Percentiles rank a stretch among this genome's conserved stretches.
phyloP scores from a whole-genome alignment of 2,797 vertebrate species.

The Pantherophis alleghaniensis region DNA sequence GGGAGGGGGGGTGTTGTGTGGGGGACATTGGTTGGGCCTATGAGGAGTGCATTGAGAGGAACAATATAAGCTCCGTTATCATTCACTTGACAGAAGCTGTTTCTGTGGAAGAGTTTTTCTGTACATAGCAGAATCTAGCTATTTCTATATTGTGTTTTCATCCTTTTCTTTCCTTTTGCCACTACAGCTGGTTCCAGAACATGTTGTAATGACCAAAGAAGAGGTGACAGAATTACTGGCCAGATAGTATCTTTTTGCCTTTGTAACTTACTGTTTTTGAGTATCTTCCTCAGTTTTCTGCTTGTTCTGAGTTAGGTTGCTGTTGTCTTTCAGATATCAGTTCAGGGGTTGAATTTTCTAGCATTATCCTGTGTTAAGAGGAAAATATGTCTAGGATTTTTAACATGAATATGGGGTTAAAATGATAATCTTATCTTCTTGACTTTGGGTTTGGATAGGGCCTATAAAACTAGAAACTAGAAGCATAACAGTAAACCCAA shows the following conservation, averaged over 20 bases:
- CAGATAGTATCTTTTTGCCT: slow-evolving; percentile 91
- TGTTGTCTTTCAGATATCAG: not conserved
- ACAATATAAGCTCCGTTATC: not conserved
- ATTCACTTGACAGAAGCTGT: not conserved
- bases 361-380: not conserved
- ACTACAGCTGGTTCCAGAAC: slow-evolving; percentile 91
- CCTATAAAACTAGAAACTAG: not conserved
- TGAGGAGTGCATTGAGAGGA: not conserved
- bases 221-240: slow-evolving; percentile 91
- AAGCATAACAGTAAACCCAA: not conserved
- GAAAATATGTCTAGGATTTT: not conserved
- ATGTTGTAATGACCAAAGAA: slow-evolving; percentile 97
- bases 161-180: not conserved
- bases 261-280: too few relatives aligned
- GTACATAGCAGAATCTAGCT: not conserved
- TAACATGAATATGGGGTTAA: not conserved
- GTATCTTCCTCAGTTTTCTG: not conserved
- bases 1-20: rapidly evolving
- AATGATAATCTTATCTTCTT: not conserved
- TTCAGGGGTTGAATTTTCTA: too few relatives aligned
- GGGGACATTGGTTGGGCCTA: not conserved
- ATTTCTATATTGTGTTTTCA: not conserved
- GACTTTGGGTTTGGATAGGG: not conserved
- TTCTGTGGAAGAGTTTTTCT: not conserved
- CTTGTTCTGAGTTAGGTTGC: not conserved